Percentiles rank a stretch among this genome's conserved stretches.
Evolutionary conservation across 2,797 vertebrate species (phyloP).

Genomic region (Eulemur mongoz): DNA sequence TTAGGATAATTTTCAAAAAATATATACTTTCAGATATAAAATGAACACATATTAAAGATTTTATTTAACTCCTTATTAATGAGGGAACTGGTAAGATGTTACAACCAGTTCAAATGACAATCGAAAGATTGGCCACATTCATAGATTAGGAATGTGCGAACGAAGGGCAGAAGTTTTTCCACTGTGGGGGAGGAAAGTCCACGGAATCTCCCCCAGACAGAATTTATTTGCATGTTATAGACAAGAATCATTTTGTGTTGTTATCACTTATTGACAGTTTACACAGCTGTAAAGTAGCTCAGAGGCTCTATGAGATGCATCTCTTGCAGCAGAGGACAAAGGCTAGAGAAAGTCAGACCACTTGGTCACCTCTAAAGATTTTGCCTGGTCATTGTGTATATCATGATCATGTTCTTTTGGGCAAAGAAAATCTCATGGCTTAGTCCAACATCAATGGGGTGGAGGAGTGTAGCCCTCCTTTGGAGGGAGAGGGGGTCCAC

Average conservation of each 20-base stretch:
- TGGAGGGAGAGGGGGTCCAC: rapidly evolving
- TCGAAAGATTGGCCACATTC: neutral
- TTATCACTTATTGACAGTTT: neutral
- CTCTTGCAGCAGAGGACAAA: neutral
- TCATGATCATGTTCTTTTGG: neutral
- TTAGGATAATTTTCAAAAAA: neutral
- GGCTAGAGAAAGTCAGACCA: neutral
- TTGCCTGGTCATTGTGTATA: neutral
- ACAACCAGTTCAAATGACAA: neutral
- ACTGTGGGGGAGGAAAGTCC: neutral
- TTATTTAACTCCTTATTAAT: neutral
- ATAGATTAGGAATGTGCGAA: neutral
- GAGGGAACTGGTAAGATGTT: neutral
- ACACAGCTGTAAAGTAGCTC: neutral
- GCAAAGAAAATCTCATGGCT: neutral
- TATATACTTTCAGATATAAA: neutral
- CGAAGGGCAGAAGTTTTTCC: neutral
- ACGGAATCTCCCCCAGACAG: neutral
- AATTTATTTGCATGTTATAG: neutral
- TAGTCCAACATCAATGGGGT: neutral
- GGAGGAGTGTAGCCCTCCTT: neutral
- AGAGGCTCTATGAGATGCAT: neutral
- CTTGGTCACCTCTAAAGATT: neutral
- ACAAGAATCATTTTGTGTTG: neutral
- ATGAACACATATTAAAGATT: neutral